Base-by-base conservation (phyloP, 2,113 vertebrate genomes). In the Clupea harengus region DNA sequence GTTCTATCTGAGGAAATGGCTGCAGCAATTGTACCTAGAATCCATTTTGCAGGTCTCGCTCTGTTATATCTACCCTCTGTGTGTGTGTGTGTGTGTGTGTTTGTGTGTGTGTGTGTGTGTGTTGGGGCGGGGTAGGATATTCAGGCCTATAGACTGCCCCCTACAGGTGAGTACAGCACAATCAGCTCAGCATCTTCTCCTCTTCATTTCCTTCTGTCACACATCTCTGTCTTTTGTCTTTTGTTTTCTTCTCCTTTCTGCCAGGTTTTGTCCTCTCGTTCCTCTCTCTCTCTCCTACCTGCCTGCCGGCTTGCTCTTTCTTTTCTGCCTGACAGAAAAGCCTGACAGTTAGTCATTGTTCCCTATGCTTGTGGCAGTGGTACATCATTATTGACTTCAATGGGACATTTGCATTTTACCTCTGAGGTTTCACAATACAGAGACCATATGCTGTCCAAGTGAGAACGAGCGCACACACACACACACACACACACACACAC, bases 381-480 rank as follows among this genome's bases (percentile, higher is more conserved):
- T 32, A 32, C 32, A 44, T 78, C 72, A 78, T 78, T 78, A 78
- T 39, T 18, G 72, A 78, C 72, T 15, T 78, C 72, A 78, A 32
- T 78, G 72, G 32, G 72, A 32, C 72, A 39, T 78, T 78, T 39
- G 11, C 72, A 78, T 78, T 78, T 78, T 78, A 44, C 72, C 72
- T 78, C 28, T 17, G 72, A 78, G 72, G 25, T 39, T 78, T 32
- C 3, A 78, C 72, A 78, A 78, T 15, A 78, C 11, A 39, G 28
- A 78, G 13, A 78, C 11, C 72, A 32, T 15, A 78, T 39, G 10
- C 72, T 75, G 67, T 75, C 67, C 67, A 32, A 8, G 15, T 64
- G 5, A 9, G 13, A 2, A 13, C 10, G 10, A 9, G 15, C 18
- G 4, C 2, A 17, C 72, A 78, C 28, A 78, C 72, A 78, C 13